Base-by-base conservation (phyloP, 2,113 vertebrate genomes). In the Suricata suricatta region DNA sequence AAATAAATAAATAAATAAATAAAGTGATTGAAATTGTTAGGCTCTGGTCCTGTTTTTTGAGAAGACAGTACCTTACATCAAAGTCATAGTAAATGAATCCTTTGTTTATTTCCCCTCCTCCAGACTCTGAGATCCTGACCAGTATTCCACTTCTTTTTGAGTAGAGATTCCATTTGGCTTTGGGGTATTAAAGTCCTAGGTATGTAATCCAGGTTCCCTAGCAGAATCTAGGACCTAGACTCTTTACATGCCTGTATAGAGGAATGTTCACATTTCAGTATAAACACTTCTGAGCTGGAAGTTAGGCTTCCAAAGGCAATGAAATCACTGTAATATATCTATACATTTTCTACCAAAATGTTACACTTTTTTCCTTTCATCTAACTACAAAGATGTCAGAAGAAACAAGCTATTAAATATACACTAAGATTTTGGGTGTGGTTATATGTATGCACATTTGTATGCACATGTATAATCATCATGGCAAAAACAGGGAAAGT, bases 201-300 rank as follows among this genome's bases (percentile, higher is more conserved):
- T 68, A 38, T 35, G 27, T 23, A 60, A 60, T 7, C 9, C 17
- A 66, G 25, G 11, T 2, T 84, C 10, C 68, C 38, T 79, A 74
- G 35, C 9, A 86, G 35, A 88, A 54, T 86, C 54, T 92, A 77
- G 38, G 50, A 82, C 38, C 33, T 88, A 66, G 64, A 90, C 13
- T 87, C 12, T 77, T 92, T 95, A 19, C 15, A 71, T 2, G 89
- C 16, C 19, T 90, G 16, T 66, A 95, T 25, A 96, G 80, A 95
- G 47, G 9, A 92, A 88, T 57, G 66, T 52, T 88, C 31, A 54
- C 27, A 66, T 87, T 95, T 91, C 44, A 79, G 12, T 85, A 79
- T 93, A 88, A 85, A 41, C 33, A 63, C 63, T 92, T 94, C 29
- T 86, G 44, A 97, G 17, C 81, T 76, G 29, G 91, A 93, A 52